phyloP scores from a whole-genome alignment of 64 coral and sea anemone genomes.

The Porites lutea region DNA sequence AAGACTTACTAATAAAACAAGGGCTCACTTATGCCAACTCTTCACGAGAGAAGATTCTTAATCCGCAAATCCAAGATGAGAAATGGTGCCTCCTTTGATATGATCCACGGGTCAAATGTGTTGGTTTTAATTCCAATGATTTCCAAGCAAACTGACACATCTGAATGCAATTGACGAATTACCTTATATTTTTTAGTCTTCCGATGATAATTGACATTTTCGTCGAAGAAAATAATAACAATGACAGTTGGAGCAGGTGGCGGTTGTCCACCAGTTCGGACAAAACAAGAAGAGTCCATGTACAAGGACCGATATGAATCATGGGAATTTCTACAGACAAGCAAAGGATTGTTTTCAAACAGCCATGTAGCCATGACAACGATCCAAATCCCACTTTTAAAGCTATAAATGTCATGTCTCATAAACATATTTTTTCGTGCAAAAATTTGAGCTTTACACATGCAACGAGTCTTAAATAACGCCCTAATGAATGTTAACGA shows the following conservation, averaged over 20 bases:
- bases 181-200: slow-evolving; percentile 5
- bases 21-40: background rate
- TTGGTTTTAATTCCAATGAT: background rate
- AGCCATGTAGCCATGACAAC: no score
- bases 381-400: no score
- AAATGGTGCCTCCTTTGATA: background rate
- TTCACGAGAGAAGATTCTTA: background rate
- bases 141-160: background rate
- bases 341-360: no score
- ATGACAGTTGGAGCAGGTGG: slow-evolving; percentile 31
- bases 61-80: background rate
- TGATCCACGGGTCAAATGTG: background rate
- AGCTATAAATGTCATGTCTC: no score
- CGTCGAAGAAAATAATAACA: background rate
- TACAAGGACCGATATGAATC: slow-evolving; percentile 12
- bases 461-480: no score
- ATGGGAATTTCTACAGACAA: background rate
- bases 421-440: no score
- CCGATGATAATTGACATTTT: slow-evolving; percentile 4
- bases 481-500: no score
- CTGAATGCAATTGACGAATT: background rate
- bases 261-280: slow-evolving; percentile 9
- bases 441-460: no score
- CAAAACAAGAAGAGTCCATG: no score
- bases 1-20: background rate